Evolutionary conservation across 1,140 invertebrate genomes (phyloP).

Genomic region (Sycophaga agraensis): DNA sequence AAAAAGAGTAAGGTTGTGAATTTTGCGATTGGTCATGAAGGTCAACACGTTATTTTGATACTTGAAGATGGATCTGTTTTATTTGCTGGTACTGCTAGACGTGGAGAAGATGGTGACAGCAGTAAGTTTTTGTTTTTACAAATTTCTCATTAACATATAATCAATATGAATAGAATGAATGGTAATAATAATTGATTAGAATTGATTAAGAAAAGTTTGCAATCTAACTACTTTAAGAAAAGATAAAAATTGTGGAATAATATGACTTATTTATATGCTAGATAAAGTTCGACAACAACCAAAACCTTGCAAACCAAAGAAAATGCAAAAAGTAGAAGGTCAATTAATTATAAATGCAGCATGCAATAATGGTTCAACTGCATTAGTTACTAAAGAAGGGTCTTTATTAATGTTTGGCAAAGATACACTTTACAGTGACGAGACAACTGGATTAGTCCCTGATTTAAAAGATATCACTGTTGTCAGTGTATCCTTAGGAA

Average conservation of each 20-base stretch:
- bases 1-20: slow-evolving; percentile 77
- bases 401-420: slow-evolving; percentile 93
- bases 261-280: slow-evolving; percentile 39
- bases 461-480: slow-evolving; percentile 80
- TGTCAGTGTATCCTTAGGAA: slow-evolving; percentile 86
- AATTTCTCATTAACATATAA: too few relatives aligned
- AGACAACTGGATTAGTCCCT: slow-evolving; percentile 68
- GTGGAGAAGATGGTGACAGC: slow-evolving; percentile 91
- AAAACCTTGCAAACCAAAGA: slow-evolving; percentile 90
- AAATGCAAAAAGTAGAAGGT: slow-evolving; percentile 87
- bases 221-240: neutral
- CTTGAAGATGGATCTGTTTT: slow-evolving; percentile 87
- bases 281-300: slow-evolving; percentile 79
- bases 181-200: too few relatives aligned
- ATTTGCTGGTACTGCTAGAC: slow-evolving; percentile 84
- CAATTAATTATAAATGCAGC: slow-evolving; percentile 80
- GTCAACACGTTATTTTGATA: slow-evolving; percentile 84
- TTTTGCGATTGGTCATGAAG: slow-evolving; percentile 89
- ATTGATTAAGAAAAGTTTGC: too few relatives aligned
- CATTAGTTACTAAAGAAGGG: slow-evolving; percentile 85
- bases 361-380: slow-evolving; percentile 93
- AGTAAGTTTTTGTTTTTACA: slow-evolving; percentile 41
- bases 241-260: neutral
- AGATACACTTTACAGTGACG: slow-evolving; percentile 87
- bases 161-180: too few relatives aligned